Base-by-base conservation (phyloP, 2,113 vertebrate species). In the Chaetorhynchus papuensis region DNA sequence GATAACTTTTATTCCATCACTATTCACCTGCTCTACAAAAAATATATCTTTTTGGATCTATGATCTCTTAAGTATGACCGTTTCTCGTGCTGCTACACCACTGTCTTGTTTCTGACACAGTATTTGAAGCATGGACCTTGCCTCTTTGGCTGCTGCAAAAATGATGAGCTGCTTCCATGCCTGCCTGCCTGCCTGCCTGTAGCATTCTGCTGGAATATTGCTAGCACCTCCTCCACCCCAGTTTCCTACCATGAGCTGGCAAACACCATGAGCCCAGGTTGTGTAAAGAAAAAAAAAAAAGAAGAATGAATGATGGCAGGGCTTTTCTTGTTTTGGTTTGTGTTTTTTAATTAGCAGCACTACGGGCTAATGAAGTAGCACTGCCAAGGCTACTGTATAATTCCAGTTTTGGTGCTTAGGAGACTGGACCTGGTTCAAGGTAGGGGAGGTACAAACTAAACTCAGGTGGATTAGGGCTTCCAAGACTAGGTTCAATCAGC, bases 131-230 rank as follows among this genome's bases (percentile, higher is more conserved):
- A 13, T 9, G 27, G 39, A 18, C 47, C 19, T 77, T 76, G 27
- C 69, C 72, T 93, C 35, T 78, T 50, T 50, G 57, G 37, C 75
- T 76, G 53, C 68, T 72, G 50, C 72, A 94, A 56, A 92, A 91
- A 69, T 20, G 1, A 68, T 47, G 68, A 74, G 37, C 49, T 94
- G 28, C 63, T 93, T 90, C 60, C 50, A 56, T 79, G 61, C 71
- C 31, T 79, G 31, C 52, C 72, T 56, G 49, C 56, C 54, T 63
- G 49, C 45, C 54, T 93, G 57, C 63, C 35, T 68, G 42, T 26
- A 80, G 37, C 5, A 2, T 41, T 85, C 54, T 60, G 28, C 57
- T 83, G 53, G 49, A 72, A 42, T 52, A 22, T n/a, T 53, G 41
- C 41, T 70, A 47, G 31, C 49, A 83, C 16, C 44, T 88, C 57